Evolutionary conservation across 2,888 invertebrate species (phyloP).

Genomic region (Melipona beecheii): DNA sequence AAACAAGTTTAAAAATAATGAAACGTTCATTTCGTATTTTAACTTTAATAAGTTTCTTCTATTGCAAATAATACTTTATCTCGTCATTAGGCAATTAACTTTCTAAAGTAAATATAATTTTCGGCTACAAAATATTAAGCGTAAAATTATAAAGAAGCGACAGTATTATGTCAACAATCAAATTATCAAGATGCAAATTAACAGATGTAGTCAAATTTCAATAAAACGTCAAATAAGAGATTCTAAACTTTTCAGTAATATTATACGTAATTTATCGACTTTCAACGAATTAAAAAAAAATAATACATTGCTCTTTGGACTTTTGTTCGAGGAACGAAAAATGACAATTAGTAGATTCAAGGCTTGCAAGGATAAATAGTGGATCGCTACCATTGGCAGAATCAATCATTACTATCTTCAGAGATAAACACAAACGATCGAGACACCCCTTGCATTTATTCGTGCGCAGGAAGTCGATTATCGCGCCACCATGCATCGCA

Average conservation of each 20-base stretch:
- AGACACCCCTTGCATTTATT: constrained; percentile 47
- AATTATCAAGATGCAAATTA: too few species aligned
- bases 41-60: background rate
- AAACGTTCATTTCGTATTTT: background rate
- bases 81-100: background rate
- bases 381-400: constrained; percentile 34
- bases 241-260: background rate
- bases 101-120: background rate
- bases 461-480: constrained; percentile 62
- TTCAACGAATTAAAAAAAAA: background rate
- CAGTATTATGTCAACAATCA: background rate
- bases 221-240: background rate
- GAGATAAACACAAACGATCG: constrained; percentile 53
- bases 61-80: background rate
- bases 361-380: constrained; percentile 51
- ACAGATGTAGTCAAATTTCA: too few species aligned
- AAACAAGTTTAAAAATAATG: background rate
- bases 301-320: constrained; percentile 57
- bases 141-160: background rate
- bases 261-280: constrained; percentile 37
- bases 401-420: constrained; percentile 52
- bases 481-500: constrained; percentile 53
- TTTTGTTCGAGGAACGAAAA: constrained; percentile 50
- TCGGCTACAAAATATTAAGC: background rate
- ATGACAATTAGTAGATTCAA: constrained; percentile 37